Percentiles rank a stretch among this genome's conserved stretches.
These are phyloP conservation scores for Syngnathus scovelli DNA, from an alignment of 2,113 vertebrate genomes.

Conservation along the genomic window DNA sequence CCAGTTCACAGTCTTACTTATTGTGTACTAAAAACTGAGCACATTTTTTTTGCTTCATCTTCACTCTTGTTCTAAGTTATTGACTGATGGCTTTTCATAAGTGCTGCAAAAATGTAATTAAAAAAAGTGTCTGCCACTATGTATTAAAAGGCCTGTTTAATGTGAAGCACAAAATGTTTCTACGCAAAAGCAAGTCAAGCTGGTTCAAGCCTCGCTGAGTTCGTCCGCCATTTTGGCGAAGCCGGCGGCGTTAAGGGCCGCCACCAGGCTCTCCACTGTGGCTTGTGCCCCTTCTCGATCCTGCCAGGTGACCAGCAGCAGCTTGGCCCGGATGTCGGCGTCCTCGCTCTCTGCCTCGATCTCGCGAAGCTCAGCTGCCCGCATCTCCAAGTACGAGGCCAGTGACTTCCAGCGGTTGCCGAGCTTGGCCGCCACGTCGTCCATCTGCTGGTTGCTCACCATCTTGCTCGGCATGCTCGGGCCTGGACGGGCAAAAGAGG, in stretches of 20 bases:
- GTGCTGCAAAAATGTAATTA: constrained; percentile 73
- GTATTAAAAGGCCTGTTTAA: constrained; percentile 58
- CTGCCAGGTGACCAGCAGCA: constrained; percentile 94
- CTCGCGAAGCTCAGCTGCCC: constrained; percentile 84
- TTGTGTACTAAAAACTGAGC: constrained; percentile 16
- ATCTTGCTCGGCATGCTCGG: constrained; percentile 86
- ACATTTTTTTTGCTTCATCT: constrained; percentile 45
- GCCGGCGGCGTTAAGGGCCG: constrained; percentile 76
- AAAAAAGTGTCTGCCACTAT: constrained; percentile 55
- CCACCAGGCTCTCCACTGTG: constrained; percentile 78
- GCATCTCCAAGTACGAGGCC: constrained; percentile 87
- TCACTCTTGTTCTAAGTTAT: constrained; percentile 71
- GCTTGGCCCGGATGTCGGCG: constrained; percentile 86
- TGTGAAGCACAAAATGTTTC: constrained; percentile 9
- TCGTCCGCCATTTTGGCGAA: constrained; percentile 78
- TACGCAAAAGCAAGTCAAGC: neutral
- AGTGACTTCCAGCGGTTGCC: constrained; percentile 84
- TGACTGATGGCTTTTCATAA: constrained; percentile 83
- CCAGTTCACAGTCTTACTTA: constrained; percentile 30
- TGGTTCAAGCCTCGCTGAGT: constrained; percentile 66
- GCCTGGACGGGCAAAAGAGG: constrained; percentile 64
- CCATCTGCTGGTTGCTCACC: constrained; percentile 86
- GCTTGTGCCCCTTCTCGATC: constrained; percentile 87
- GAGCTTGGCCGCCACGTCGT: constrained; percentile 81
- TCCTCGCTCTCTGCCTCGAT: constrained; percentile 92